phyloP scores from a whole-genome alignment of 1,140 invertebrate species.

The Drosophila sproati region DNA sequence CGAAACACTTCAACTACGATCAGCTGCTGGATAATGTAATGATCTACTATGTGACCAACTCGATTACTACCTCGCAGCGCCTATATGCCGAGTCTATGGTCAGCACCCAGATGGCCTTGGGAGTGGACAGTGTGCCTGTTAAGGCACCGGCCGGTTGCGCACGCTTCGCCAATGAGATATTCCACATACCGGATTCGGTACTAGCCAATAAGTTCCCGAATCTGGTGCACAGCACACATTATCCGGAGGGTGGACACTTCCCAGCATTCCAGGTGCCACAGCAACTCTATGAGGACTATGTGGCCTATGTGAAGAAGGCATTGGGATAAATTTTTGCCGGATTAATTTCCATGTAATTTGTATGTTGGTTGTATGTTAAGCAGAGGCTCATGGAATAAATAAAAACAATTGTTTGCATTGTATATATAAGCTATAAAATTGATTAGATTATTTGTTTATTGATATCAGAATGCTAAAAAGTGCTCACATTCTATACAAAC shows the following conservation, averaged over 20 bases:
- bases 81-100: conserved; percentile 90
- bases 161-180: conserved; percentile 88
- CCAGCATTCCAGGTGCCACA: conserved; percentile 92
- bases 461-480: background rate
- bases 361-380: conserved; percentile 21
- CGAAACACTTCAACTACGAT: conserved; percentile 88
- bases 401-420: conserved; percentile 33
- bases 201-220: conserved; percentile 87
- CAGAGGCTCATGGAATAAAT: conserved; percentile 21
- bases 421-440: background rate
- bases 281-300: conserved; percentile 88
- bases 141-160: conserved; percentile 88
- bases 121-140: conserved; percentile 86
- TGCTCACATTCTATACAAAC: background rate
- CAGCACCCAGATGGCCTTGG: conserved; percentile 74
- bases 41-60: conserved; percentile 93
- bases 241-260: conserved; percentile 92
- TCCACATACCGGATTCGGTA: conserved; percentile 86
- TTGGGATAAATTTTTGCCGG: conserved; percentile 17
- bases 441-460: conserved; percentile 9
- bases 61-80: conserved; percentile 91
- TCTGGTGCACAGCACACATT: conserved; percentile 87
- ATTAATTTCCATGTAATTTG: background rate
- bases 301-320: conserved; percentile 70
- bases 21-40: conserved; percentile 95